phyloP scores from a whole-genome alignment of 2,113 vertebrate genomes.

The Gymnocephalus cernua region DNA sequence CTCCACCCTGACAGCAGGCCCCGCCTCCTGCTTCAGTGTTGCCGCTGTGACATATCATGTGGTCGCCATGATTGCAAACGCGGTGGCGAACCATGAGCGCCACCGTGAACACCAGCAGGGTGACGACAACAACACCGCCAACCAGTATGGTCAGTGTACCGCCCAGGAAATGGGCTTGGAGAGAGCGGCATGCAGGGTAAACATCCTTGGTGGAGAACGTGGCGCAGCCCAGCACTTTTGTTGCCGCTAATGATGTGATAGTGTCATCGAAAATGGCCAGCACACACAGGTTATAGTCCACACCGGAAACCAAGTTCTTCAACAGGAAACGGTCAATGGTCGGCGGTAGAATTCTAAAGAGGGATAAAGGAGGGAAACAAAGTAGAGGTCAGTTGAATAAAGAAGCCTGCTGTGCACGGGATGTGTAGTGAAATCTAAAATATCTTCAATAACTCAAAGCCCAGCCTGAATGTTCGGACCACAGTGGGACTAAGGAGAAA shows the following conservation, averaged over 20 bases:
- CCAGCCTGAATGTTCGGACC: constrained; percentile 14
- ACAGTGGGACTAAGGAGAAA: constrained; percentile 22
- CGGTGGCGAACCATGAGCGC: constrained; percentile 92
- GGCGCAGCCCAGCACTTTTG: constrained; percentile 90
- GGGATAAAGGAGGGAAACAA: background rate
- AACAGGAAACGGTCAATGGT: constrained; percentile 89
- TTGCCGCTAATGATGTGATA: constrained; percentile 88
- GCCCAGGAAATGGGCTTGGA: constrained; percentile 92
- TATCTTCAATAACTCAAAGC: constrained; percentile 2
- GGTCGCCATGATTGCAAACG: constrained; percentile 82
- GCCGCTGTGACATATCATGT: constrained; percentile 65
- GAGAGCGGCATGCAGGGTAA: constrained; percentile 90
- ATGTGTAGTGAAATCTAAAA: background rate
- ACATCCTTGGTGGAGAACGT: constrained; percentile 91
- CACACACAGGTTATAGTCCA: constrained; percentile 92
- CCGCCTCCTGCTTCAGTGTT: constrained; percentile 70
- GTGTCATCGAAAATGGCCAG: constrained; percentile 91
- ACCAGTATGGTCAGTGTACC: constrained; percentile 92
- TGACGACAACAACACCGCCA: constrained; percentile 91
- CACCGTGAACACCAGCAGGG: constrained; percentile 92
- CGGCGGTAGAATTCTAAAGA: constrained; percentile 88
- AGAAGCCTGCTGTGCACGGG: background rate
- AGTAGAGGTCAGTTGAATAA: constrained; percentile 36
- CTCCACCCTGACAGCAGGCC: constrained; percentile 75
- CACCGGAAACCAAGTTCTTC: constrained; percentile 90